Evolutionary conservation across 1,140 invertebrate species (phyloP), one percentile per base, ranked within the genome.

Genomic region (Heterodera schachtii): DNA sequence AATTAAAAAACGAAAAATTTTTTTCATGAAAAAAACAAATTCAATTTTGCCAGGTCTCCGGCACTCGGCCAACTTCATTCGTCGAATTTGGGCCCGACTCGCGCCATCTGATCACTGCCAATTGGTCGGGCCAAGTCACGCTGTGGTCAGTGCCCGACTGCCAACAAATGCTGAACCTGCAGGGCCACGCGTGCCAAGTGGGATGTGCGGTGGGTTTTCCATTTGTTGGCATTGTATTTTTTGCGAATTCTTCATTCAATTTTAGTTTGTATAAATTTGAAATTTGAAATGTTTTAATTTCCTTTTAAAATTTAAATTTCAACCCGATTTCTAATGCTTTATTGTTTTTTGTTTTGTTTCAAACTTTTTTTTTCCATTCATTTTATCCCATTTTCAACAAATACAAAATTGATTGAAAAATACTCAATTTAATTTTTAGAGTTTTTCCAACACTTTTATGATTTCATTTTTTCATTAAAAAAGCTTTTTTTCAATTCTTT

Each of bases 51-150:
- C 16, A 83, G 82, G 82, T 89, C 6, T 88, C 84, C 7, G 88
- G 86, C 64, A 80, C 80, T 41, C 81, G 88, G 19, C 83, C 85
- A 16, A 80, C 84, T 21, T 80, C 89, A 6, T 89, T 83, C 75
- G 79, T 75, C 46, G 89, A 89, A 70, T 89, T 89, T 82, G 87
- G 88, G 13, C 82, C 87, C 52, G 87, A 89, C 80, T 90, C 89
- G 11, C 75, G 89, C 21, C 88, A 89, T 71, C 79, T 90, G 52
- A 84, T 90, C 52, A 90, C 88, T 0, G 80, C 89, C 21, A 88
- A 89, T 19, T 89, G 88, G 88, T 87, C 82, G 57, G 88, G 88
- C 67, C 82, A 85, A 75, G 85, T 86, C 8, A 74, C 83, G 41
- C 81, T 90, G 21, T 89, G 88, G 88, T 76, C 79, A 3, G 69